Base-by-base conservation (phyloP, 2,888 invertebrate genomes). In the Pristionchus fissidentatus region DNA sequence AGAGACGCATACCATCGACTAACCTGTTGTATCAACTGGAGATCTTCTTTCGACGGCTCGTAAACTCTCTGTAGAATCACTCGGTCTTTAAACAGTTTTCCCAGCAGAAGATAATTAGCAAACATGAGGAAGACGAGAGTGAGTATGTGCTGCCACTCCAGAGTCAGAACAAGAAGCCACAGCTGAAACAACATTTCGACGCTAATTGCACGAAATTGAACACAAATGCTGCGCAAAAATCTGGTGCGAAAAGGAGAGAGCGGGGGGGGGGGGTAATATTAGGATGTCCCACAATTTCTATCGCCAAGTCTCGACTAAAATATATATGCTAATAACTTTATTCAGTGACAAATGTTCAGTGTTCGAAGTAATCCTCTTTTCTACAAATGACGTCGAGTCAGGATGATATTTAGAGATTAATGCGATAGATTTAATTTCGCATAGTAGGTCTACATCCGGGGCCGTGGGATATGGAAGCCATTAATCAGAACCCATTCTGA, bases 81-180 rank as follows among this genome's bases (percentile, higher is more conserved):
- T 79, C 87, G 87, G 60, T 89, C 97, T 66, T 97, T 94, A 46
- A 95, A 94, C 88, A 97, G 94, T 93, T 97, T 96, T 93, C 97
- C 98, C 70, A 98, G 94, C 0, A 96, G 96, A 91, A 96, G 96
- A 93, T 97, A 97, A 93, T 97, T 97, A 86, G 96, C 96, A 92
- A 97, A 95, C 52, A 97, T 94, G 75, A 98, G 94, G 85, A 97
- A 94, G 7, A 96, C 95, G 90, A 97, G 94, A 2, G 97, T 96
- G 75, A 97, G 93, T 85, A 97, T 95, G 92, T 96, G 96, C 93
- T 97, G 96, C 98, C 98, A 98, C 89, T 97, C 96, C 57, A 95
- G 94, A 26, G 95, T 95, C 87, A 95, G 95, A 89, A 96, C 94
- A 19, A 98, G 93, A 49, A 96, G 94, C 82, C 95, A 94, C 84